A percentile compares a stretch with the other conserved stretches of the same genome.
phyloP scores from a whole-genome alignment of 2,797 vertebrate genomes.

The Helicolenus hilgendorfi region DNA sequence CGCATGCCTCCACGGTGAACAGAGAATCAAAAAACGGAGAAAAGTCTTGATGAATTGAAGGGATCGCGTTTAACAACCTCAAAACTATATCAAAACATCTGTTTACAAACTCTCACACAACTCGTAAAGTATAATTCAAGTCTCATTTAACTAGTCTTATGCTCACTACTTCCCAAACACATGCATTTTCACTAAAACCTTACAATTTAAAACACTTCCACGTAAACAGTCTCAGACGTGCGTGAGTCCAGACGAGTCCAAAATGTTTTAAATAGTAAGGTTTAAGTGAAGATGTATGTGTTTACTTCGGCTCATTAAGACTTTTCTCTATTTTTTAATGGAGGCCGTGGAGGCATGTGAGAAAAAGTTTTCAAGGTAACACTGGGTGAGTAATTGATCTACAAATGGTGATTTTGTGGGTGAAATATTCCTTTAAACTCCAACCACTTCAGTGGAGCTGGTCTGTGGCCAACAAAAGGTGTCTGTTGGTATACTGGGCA shows the following conservation, averaged over 20 bases:
- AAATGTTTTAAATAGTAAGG: background rate
- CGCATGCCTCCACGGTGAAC: background rate
- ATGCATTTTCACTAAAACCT: background rate
- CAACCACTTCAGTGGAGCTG: constrained; percentile 16
- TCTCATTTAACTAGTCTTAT: background rate
- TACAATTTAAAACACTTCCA: background rate
- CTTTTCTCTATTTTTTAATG: background rate
- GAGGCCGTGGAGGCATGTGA: too few relatives aligned
- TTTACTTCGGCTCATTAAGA: background rate
- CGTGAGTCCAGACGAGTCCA: background rate
- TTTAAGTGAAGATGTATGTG: background rate
- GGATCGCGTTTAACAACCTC: background rate
- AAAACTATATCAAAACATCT: background rate
- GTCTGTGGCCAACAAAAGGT: background rate
- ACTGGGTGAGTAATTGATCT: background rate
- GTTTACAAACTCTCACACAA: background rate
- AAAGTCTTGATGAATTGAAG: background rate
- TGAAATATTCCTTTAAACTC: background rate
- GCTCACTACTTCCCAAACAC: background rate
- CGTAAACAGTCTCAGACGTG: background rate
- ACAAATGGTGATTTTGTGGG: background rate
- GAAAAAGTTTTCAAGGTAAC: too few relatives aligned
- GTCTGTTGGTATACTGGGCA: background rate
- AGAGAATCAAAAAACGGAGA: background rate
- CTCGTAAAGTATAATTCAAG: background rate